Evolutionary conservation across 2,888 invertebrate genomes (phyloP).

Genomic region (Hipparchia semele): DNA sequence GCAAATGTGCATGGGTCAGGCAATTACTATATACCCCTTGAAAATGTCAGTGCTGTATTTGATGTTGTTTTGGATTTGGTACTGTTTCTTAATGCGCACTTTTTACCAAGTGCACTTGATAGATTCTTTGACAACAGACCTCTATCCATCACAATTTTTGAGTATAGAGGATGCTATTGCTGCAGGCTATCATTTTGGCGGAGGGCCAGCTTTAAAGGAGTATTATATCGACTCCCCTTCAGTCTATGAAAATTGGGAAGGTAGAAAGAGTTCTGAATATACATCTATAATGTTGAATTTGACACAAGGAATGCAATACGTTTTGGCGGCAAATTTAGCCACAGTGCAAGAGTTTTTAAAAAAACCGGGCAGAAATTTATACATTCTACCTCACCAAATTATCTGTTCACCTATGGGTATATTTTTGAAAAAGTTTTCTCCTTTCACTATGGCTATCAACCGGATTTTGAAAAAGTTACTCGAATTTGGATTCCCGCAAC

Average conservation of each 20-base stretch:
- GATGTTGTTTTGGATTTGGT: slow-evolving; percentile 64
- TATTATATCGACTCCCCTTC: slow-evolving; percentile 58
- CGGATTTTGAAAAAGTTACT: slow-evolving; percentile 52
- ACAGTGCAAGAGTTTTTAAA: slow-evolving; percentile 50
- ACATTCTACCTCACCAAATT: slow-evolving; percentile 57
- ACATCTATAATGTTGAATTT: slow-evolving; percentile 50
- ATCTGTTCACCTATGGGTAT: slow-evolving; percentile 56
- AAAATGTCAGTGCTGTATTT: slow-evolving; percentile 54
- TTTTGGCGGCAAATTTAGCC: slow-evolving; percentile 59
- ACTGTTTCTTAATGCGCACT: slow-evolving; percentile 65
- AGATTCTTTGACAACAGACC: slow-evolving; percentile 60
- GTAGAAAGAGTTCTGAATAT: slow-evolving; percentile 51
- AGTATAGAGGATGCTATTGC: slow-evolving; percentile 59
- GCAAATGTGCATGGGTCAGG: slow-evolving; percentile 63
- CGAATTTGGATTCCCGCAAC: slow-evolving; percentile 60
- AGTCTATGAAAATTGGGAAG: slow-evolving; percentile 59
- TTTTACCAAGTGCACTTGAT: slow-evolving; percentile 68
- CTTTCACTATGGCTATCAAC: slow-evolving; percentile 54
- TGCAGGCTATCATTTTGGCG: slow-evolving; percentile 61
- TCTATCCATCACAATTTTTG: slow-evolving; percentile 54
- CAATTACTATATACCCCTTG: slow-evolving; percentile 54
- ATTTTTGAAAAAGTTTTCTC: slow-evolving; percentile 69
- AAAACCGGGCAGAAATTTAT: slow-evolving; percentile 46
- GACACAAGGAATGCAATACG: slow-evolving; percentile 58
- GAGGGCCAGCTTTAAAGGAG: slow-evolving; percentile 60